Base-by-base conservation (phyloP, 92 coral and sea anemone species). In the Metridium senile region DNA sequence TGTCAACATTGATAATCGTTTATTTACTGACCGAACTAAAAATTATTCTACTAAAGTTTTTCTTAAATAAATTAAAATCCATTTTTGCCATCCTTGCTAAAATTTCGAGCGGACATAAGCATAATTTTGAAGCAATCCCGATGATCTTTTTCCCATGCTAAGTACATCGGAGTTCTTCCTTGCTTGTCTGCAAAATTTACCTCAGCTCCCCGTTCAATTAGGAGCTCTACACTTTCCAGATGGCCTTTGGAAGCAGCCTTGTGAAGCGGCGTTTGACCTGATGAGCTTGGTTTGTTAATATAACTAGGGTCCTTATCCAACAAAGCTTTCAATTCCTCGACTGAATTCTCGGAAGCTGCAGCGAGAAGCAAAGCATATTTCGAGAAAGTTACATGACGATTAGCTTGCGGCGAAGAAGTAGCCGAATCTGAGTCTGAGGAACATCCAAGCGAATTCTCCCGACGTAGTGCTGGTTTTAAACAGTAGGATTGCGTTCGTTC, bases 201-300 rank as follows among this genome's bases (percentile, higher is more conserved):
- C 70, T 88, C 84, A 7, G 93, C 89, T 70, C 93, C 93, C 43
- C 89, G 49, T 35, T 78, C 80, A 0, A 88, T 26, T 18, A 88
- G 67, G 35, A 88, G 53, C 33, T 58, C 39, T 17, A 88, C 71
- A 54, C 93, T 66, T 52, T 84, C 89, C 19, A 46, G 29, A 59
- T 85, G 62, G 23, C 93, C 93, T 26, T 70, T 79, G 0, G 73
- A 81, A 1, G 93, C 89, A 0, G 93, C 93, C 39, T 88, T 88
- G 73, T 88, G 93, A 1, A 88, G 70, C 33, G 93, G 89, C 0
- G 93, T 88, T 47, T 84, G 86, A 1, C 93, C 93, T 16, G 93
- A 88, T 11, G 93, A 88, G 63, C 93, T 88, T 20, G 93, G 93
- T 47, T 88, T 88, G 71, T 88, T 88, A 9, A 88, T 53, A 58